phyloP scores from a whole-genome alignment of 2,888 invertebrate genomes.

The Drosophila kanekoi region DNA sequence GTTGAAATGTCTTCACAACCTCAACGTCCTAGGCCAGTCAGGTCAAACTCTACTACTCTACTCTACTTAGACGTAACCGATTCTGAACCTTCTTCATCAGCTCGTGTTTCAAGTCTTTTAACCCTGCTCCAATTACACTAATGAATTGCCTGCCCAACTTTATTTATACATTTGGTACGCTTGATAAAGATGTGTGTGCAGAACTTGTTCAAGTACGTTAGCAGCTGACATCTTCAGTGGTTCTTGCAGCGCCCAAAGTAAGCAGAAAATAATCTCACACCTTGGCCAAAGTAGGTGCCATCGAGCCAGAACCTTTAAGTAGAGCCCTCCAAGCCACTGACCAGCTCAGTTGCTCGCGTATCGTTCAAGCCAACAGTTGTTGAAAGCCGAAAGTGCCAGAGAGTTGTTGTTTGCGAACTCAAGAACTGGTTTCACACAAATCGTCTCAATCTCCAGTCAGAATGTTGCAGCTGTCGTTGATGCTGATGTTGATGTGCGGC shows the following conservation, averaged over 20 bases:
- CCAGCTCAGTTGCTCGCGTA: constrained; percentile 53
- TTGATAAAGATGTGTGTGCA: neutral
- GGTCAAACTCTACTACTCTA: no score
- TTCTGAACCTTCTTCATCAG: no score
- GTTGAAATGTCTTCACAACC: no score
- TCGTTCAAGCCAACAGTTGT: constrained; percentile 51
- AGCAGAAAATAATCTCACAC: constrained; percentile 6
- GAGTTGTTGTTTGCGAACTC: neutral
- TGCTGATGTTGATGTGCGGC: constrained; percentile 38
- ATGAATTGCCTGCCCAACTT: neutral
- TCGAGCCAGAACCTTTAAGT: constrained; percentile 61
- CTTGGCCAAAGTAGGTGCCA: constrained; percentile 8
- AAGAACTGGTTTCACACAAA: constrained; percentile 52
- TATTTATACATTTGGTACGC: no score
- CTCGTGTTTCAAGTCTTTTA: no score
- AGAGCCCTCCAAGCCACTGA: constrained; percentile 43
- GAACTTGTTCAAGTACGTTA: constrained; percentile 16
- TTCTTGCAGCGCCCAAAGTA: neutral
- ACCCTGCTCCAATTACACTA: neutral
- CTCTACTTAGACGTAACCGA: no score
- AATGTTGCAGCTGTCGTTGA: constrained; percentile 47
- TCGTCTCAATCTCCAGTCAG: constrained; percentile 19
- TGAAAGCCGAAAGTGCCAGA: constrained; percentile 6
- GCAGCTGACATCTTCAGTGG: constrained; percentile 7
- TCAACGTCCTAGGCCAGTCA: no score